phyloP scores from a whole-genome alignment of 2,113 vertebrate genomes.

The Himantopus leucocephalus region DNA sequence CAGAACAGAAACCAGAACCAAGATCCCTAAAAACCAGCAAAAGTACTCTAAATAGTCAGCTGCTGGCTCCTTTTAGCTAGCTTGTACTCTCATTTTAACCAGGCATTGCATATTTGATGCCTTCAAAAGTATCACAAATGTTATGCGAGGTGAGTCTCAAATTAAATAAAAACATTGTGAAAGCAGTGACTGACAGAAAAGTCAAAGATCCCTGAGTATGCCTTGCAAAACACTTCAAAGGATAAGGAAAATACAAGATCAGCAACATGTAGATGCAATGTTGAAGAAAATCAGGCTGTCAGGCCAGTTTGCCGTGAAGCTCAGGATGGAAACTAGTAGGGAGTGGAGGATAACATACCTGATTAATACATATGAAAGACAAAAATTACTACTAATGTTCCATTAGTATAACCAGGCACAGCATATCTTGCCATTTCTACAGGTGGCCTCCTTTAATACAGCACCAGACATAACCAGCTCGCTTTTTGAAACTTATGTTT shows the following conservation, averaged over 20 bases:
- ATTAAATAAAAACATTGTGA: neutral
- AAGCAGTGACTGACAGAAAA: neutral
- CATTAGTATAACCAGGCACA: neutral
- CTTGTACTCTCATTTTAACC: neutral
- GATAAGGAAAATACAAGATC: neutral
- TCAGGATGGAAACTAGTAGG: neutral
- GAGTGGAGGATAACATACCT: neutral
- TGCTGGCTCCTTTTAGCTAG: neutral
- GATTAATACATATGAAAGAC: neutral
- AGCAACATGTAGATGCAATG: neutral
- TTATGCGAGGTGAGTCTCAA: fast-evolving
- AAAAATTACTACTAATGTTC: neutral
- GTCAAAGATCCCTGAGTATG: neutral
- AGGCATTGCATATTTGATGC: neutral
- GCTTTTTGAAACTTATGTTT: neutral
- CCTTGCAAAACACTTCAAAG: neutral
- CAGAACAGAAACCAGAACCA: neutral
- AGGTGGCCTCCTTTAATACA: neutral
- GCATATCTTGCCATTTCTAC: neutral
- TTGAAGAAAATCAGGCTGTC: neutral
- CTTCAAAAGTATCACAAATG: neutral
- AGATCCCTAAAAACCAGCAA: neutral
- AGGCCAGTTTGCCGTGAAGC: neutral
- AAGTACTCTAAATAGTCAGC: neutral
- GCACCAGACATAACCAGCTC: neutral